phyloP scores from a whole-genome alignment of 1,140 invertebrate species.

The Tetramorium alpestre region DNA sequence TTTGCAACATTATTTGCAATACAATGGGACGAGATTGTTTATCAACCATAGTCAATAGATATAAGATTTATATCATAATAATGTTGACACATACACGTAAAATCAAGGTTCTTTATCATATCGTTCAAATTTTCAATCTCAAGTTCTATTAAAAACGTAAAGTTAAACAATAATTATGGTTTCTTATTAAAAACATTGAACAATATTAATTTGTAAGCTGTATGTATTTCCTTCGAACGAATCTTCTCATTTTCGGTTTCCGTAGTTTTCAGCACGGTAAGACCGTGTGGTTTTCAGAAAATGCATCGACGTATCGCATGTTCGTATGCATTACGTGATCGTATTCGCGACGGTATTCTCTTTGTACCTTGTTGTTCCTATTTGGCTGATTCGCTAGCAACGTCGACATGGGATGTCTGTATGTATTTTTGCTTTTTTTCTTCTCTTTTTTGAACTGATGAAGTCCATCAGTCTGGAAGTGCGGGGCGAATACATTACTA shows the following conservation, averaged over 20 bases:
- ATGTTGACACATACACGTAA: background rate
- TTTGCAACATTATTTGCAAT: background rate
- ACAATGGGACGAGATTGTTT: background rate
- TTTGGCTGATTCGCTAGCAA: background rate
- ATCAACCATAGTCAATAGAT: background rate
- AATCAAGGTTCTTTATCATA: background rate
- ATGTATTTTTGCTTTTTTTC: background rate
- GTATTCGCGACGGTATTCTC: background rate
- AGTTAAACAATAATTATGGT: background rate
- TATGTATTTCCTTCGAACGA: background rate
- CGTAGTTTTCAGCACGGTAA: background rate
- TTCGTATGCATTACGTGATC: background rate
- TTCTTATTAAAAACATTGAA: background rate
- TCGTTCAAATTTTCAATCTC: background rate
- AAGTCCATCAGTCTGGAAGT: slow-evolving; percentile 27
- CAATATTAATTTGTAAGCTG: background rate
- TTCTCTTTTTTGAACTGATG: background rate
- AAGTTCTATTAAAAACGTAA: background rate
- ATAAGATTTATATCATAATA: background rate
- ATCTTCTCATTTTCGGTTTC: background rate
- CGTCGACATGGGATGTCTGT: background rate
- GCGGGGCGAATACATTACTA: slow-evolving; percentile 14
- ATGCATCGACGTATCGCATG: background rate
- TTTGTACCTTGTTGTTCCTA: slow-evolving; percentile 1
- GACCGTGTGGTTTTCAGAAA: slow-evolving; percentile 7